Base-by-base conservation (phyloP, 1,140 invertebrate species). In the Drosophila melanica region DNA sequence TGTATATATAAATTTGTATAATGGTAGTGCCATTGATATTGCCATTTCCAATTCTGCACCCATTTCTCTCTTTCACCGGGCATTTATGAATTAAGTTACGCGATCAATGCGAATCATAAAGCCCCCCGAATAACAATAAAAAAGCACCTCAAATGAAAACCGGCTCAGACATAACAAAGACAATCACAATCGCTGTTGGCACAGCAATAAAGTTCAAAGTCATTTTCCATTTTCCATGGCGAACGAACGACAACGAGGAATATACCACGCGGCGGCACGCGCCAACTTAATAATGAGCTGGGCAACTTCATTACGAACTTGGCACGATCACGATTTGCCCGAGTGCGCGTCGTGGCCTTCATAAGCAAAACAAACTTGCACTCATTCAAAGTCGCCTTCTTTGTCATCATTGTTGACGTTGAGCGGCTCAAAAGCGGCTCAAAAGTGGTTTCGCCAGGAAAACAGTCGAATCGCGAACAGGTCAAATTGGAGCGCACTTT, bases 161-260 rank as follows among this genome's bases (percentile, higher is more conserved):
- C 65, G 57, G 70, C 68, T 55, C 68, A 85, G 48, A 11, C 27
- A 41, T 41, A 35, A 47, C 70, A 69, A 35, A 60, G 47, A 51
- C 12, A 60, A 30, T 14, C 51, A 42, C 41, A 58, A 41, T 23
- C n/a, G 58, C 65, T 77, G 50, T 57, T 48, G 45, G 20, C 48
- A 66, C 75, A 79, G 89, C 84, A 87, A 86, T 89, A 89, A 84
- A 87, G 84, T 87, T 87, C 84, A 87, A 87, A 87, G 84, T 87
- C 84, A 89, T 87, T 87, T 87, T 69, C 62, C 84, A 89, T 87
- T 87, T 87, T 65, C 58, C 72, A 60, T 45, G 67, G 45, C 70
- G 35, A 63, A 39, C 55, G 41, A 41, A n/a, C 12, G 33, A 4
- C 42, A 44, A 53, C 62, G 65, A 78, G 79, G 68, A 59, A 51